These are phyloP conservation scores for Meriones psammophilus DNA, from an alignment of 2,797 vertebrate genomes.

Conservation along the genomic window DNA sequence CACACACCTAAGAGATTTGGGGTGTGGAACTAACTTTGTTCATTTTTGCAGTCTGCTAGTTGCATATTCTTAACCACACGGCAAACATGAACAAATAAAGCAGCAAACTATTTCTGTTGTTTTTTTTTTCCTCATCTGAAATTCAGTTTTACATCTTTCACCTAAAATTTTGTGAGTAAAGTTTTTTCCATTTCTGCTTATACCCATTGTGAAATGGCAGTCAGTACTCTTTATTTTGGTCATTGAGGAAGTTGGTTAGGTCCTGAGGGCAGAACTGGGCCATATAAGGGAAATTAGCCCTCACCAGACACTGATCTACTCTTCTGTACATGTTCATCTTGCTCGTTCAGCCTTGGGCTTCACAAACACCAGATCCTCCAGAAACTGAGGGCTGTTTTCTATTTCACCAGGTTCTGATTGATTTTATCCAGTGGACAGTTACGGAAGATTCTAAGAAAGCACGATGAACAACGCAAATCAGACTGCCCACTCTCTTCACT, in stretches of 20 bases:
- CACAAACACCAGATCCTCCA: neutral
- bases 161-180: neutral
- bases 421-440: neutral
- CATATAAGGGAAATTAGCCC: neutral
- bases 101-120: neutral
- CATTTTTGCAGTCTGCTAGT: conserved; percentile 6
- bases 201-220: neutral
- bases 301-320: neutral
- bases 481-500: neutral
- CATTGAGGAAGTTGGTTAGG: neutral
- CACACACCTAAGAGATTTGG: neutral
- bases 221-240: fast-evolving
- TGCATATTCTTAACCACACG: neutral
- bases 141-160: neutral
- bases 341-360: neutral
- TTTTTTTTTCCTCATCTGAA: neutral
- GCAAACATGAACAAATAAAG: neutral
- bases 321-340: neutral
- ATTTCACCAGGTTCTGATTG: neutral
- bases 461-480: neutral
- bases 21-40: neutral
- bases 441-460: neutral
- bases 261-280: neutral
- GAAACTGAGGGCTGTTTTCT: neutral
- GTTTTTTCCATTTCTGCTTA: neutral